phyloP scores from a whole-genome alignment of 2,113 vertebrate genomes.

The Blennius ocellaris region DNA sequence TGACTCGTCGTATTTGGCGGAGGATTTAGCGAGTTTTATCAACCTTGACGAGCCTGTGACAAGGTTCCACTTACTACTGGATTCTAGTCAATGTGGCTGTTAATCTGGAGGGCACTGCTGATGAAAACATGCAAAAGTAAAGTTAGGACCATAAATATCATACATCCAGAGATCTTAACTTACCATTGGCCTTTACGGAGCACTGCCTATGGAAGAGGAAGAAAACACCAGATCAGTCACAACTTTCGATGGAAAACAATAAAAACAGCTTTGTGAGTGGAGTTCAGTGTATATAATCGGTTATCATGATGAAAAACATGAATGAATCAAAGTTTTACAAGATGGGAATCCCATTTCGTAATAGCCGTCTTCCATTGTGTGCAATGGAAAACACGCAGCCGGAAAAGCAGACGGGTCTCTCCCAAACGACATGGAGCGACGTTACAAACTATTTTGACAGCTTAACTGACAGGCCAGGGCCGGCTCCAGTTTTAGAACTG shows the following conservation, averaged over 20 bases:
- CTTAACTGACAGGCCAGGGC: background rate
- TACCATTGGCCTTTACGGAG: slow-evolving; percentile 48
- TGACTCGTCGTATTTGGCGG: slow-evolving; percentile 47
- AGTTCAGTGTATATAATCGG: background rate
- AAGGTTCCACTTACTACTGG: slow-evolving; percentile 33
- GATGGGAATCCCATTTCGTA: slow-evolving; percentile 25
- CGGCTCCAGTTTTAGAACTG: slow-evolving; percentile 34
- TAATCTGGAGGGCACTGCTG: background rate
- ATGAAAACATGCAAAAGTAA: slow-evolving; percentile 8
- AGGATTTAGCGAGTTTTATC: slow-evolving; percentile 54
- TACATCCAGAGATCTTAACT: slow-evolving; percentile 47
- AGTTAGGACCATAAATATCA: background rate
- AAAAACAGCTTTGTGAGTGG: too few species aligned
- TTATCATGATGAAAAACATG: background rate
- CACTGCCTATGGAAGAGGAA: slow-evolving; percentile 59
- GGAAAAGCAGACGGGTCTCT: slow-evolving; percentile 40
- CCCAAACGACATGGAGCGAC: slow-evolving; percentile 48
- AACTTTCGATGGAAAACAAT: background rate
- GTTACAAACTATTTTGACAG: slow-evolving; percentile 25
- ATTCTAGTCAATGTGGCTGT: slow-evolving; percentile 18
- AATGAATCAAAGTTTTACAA: slow-evolving; percentile 23
- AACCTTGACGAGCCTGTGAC: slow-evolving; percentile 59
- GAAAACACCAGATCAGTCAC: slow-evolving; percentile 23
- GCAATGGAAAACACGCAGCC: slow-evolving; percentile 48
- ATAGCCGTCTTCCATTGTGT: slow-evolving; percentile 7